Base-by-base conservation (phyloP, 2,113 vertebrate genomes). In the Cottus gobio region DNA sequence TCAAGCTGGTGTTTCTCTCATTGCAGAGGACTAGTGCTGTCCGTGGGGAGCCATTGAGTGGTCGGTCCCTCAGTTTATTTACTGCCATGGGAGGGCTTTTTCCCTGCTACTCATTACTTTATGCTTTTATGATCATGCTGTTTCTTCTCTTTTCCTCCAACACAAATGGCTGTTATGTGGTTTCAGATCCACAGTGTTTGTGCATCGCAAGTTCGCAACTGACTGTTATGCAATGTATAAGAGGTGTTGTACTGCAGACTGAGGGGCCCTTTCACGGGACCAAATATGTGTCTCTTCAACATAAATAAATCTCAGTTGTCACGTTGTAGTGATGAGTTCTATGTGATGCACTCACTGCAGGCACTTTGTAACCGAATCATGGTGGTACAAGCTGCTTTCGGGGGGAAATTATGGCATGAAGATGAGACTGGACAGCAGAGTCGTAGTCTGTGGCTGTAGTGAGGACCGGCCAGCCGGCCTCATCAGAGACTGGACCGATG, bases 1-100 rank as follows among this genome's bases (percentile, higher is more conserved):
- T 74, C 73, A 6, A 54, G 68, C 28, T 60, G n/a, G 13, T 80
- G 57, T 71, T 73, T 65, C 12, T 77, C 78, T 60, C 22, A 11
- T 22, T 7, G 2, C 37, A 26, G 31, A 54, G 48, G 30, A n/a
- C 64, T 28, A 52, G n/a, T 20, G 37, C 54, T 26, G 64, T 76
- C 82, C 74, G 22, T 16, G 18, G 78, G 70, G 82, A 84, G 39
- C 34, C 50, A 39, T 64, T 60, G n/a, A 63, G 56, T 36, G 26
- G 22, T 56, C 6, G 0, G 9, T 3, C n/a, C 37, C 10, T 56
- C 7, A 10, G 30, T 58, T 39, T 58, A 26, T 64, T 56, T 68
- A 36, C 71, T 57, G 48, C 20, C 52, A 56, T 36, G 15, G 18
- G 28, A 37, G 46, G 4, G n/a, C 15, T 11, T 62, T 64, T 18